phyloP scores from a whole-genome alignment of 1,140 invertebrate species.

The Probaryconus sp. region DNA sequence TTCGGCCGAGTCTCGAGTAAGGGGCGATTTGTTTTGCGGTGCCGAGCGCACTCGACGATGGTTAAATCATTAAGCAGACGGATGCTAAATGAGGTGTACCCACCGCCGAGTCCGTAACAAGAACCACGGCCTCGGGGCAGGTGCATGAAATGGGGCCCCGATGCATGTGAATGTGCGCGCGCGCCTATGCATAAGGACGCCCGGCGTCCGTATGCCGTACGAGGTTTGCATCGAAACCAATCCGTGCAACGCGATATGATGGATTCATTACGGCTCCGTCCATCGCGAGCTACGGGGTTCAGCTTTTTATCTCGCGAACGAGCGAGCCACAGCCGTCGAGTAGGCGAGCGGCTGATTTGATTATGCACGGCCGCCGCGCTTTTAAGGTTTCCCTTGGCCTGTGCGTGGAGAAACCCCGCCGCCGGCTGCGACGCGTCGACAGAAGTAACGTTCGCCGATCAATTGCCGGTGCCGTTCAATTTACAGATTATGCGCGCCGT shows the following conservation, averaged over 20 bases:
- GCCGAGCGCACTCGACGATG: constrained; percentile 51
- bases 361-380: constrained; percentile 36
- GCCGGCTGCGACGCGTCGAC: constrained; percentile 30
- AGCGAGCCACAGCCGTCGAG: no score
- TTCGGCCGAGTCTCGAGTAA: constrained; percentile 47
- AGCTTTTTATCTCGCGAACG: constrained; percentile 29
- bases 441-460: constrained; percentile 24
- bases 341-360: constrained; percentile 29
- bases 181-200: background rate
- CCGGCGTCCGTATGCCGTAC: constrained; percentile 14
- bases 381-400: constrained; percentile 35
- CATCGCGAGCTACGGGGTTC: constrained; percentile 2
- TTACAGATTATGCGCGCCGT: constrained; percentile 22
- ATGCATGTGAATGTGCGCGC: no score
- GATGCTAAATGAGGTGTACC: constrained; percentile 61
- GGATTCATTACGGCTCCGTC: constrained; percentile 38
- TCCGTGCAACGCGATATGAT: constrained; percentile 42
- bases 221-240: constrained; percentile 34
- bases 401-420: constrained; percentile 43
- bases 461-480: constrained; percentile 28
- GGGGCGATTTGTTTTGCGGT: constrained; percentile 60
- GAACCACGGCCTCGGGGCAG: constrained; percentile 56
- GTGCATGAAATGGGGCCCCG: constrained; percentile 29
- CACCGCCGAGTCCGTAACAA: constrained; percentile 50
- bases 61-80: constrained; percentile 62